Base-by-base conservation (phyloP, 2,888 invertebrate species). In the Clusia tigrina region DNA sequence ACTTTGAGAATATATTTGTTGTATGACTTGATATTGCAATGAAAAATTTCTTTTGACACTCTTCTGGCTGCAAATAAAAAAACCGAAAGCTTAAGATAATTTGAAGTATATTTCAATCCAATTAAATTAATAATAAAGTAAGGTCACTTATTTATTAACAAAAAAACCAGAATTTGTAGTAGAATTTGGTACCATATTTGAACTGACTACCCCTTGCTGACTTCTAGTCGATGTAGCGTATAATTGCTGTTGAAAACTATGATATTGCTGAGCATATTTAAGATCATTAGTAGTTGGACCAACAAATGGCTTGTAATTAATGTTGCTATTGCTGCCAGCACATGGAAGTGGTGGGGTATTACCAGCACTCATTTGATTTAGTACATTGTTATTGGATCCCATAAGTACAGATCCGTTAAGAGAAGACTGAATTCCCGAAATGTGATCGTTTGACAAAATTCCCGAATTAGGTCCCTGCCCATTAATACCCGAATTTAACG, bases 241-340 rank as follows among this genome's bases (percentile, higher is more conserved):
- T 72, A 96, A 85, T 84, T 95, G 95, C 83, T 96, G 96, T 81
- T 96, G 96, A 87, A 96, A 96, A 85, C 95, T 94, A 85, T 95
- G 95, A 86, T 93, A 96, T 87, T 95, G 95, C 84, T 94, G 94
- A 78, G 95, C 95, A 86, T 96, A 96, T 82, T 93, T 94, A 15
- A 95, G 93, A 85, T 96, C 95, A 54, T 91, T 90, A 64, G 94
- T 92, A 25, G 91, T 91, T 9, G 93, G 93, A 25, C 93, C 93
- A 62, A 93, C 91, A 81, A 93, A 95, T 71, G 92, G 92, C 63
- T 75, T 74, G 57, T 76, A 75, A 26, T 69, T 71, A 60, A 67
- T 64, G 56, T 73, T 78, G 15, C 67, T 67, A 12, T 61, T 26
- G 25, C 52, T 22, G 22, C n/a, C 25, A 25, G 17, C 18, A 54